phyloP scores from a whole-genome alignment of 2,797 vertebrate genomes.

The Apogon talboti region DNA sequence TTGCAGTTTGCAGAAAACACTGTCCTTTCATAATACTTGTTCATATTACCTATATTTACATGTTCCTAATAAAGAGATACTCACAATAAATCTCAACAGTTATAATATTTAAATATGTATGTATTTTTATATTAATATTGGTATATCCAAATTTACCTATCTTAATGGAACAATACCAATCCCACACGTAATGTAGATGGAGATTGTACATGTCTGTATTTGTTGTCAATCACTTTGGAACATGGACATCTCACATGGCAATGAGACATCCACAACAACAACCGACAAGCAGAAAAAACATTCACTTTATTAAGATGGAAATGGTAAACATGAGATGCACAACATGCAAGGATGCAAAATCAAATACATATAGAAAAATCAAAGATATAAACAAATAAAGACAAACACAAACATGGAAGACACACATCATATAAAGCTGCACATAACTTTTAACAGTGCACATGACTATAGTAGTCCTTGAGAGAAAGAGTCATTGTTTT shows the following conservation, averaged over 20 bases:
- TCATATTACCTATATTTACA: background rate
- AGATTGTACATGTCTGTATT: constrained; percentile 55
- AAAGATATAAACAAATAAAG: constrained; percentile 45
- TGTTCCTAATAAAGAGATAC: constrained; percentile 13
- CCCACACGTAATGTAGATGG: constrained; percentile 43
- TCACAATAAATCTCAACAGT: constrained; percentile 2
- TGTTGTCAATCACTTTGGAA: constrained; percentile 53
- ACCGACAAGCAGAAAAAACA: constrained; percentile 67
- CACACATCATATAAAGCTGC: constrained; percentile 30
- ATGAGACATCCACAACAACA: constrained; percentile 72
- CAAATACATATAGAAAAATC: constrained; percentile 55
- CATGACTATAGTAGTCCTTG: constrained; percentile 24
- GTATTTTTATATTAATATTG: constrained; percentile 2
- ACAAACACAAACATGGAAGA: constrained; percentile 57
- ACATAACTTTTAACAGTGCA: constrained; percentile 28
- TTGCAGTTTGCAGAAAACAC: constrained; percentile 1
- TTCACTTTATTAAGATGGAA: constrained; percentile 78
- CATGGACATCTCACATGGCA: constrained; percentile 67
- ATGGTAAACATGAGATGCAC: constrained; percentile 67
- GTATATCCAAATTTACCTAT: constrained; percentile 12
- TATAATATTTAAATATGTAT: background rate
- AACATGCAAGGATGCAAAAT: constrained; percentile 82
- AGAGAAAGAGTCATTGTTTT: constrained; percentile 30
- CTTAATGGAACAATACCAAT: constrained; percentile 60
- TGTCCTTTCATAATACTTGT: constrained; percentile 9